Evolutionary conservation across 2,797 vertebrate species (phyloP).

Genomic region (Odontamblyopus lacepedii): DNA sequence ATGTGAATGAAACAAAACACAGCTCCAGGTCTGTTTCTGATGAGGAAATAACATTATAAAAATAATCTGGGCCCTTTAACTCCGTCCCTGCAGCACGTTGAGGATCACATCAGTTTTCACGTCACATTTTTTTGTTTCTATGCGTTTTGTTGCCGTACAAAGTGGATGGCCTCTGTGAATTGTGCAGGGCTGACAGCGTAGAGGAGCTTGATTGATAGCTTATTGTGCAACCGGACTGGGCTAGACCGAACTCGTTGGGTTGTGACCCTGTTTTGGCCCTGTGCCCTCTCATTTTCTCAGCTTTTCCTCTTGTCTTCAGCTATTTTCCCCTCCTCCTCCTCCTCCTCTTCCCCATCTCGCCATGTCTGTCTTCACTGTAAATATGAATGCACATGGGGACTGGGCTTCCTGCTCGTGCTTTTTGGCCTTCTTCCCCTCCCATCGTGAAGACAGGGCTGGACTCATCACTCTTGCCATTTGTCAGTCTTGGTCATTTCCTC

Average conservation of each 20-base stretch:
- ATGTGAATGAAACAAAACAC: no score
- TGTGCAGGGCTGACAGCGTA: constrained; percentile 68
- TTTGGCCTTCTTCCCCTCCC: not conserved
- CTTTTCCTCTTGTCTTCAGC: constrained; percentile 10
- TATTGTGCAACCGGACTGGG: constrained; percentile 78
- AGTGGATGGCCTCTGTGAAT: constrained; percentile 68
- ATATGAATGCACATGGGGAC: constrained; percentile 34
- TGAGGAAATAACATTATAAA: no score
- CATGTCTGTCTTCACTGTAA: constrained; percentile 29
- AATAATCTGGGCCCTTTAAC: no score
- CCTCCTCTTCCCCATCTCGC: constrained; percentile 23
- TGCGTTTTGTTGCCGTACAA: constrained; percentile 64
- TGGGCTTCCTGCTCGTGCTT: constrained; percentile 37
- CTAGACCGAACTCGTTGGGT: constrained; percentile 80
- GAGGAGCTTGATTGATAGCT: constrained; percentile 80
- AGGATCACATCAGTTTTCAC: constrained; percentile 28
- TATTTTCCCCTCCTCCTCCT: constrained; percentile 5
- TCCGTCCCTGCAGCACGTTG: constrained; percentile 29
- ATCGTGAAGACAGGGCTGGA: constrained; percentile 43
- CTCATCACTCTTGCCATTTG: constrained; percentile 54
- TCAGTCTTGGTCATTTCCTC: constrained; percentile 63
- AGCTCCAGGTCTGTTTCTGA: no score
- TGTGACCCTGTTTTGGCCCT: constrained; percentile 70
- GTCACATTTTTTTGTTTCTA: constrained; percentile 12
- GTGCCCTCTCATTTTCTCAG: constrained; percentile 52